Conservation (phyloP, 2,888 invertebrate genomes). For the Aphodius granarius region DNA sequence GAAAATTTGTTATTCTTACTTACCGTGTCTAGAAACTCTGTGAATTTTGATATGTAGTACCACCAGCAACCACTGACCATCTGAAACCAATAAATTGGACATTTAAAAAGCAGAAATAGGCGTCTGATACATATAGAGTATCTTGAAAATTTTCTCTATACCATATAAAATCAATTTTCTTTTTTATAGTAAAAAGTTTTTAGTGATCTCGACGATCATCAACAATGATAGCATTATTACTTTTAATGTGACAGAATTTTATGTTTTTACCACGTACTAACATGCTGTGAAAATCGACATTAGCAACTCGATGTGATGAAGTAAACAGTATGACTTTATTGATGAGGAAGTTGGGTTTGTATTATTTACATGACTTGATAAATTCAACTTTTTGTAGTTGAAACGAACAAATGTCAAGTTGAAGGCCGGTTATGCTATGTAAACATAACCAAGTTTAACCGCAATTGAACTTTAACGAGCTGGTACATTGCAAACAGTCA, state of each 20-base stretch:
- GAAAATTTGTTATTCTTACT: slow-evolving; percentile 41
- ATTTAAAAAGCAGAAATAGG: slow-evolving; percentile 30
- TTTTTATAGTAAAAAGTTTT: no score
- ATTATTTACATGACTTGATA: slow-evolving; percentile 8
- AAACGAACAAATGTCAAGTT: not conserved
- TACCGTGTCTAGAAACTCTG: slow-evolving; percentile 95
- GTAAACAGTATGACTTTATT: no score
- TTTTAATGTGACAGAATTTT: no score
- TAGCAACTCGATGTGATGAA: no score
- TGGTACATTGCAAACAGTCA: not conserved
- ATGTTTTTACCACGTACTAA: no score
- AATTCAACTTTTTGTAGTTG: not conserved
- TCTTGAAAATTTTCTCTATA: no score
- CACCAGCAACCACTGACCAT: slow-evolving; percentile 95
- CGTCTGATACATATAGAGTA: no score
- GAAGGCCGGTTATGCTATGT: not conserved
- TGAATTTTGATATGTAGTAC: slow-evolving; percentile 97
- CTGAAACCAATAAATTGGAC: slow-evolving; percentile 53
- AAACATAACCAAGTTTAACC: not conserved
- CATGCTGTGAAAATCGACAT: no score
- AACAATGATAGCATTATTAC: no score
- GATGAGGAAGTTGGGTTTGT: no score
- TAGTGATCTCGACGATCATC: no score
- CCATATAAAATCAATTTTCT: no score
- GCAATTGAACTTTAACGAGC: not conserved